Conservation (phyloP, 2,888 invertebrate genomes). For the Mayetiola destructor region DNA sequence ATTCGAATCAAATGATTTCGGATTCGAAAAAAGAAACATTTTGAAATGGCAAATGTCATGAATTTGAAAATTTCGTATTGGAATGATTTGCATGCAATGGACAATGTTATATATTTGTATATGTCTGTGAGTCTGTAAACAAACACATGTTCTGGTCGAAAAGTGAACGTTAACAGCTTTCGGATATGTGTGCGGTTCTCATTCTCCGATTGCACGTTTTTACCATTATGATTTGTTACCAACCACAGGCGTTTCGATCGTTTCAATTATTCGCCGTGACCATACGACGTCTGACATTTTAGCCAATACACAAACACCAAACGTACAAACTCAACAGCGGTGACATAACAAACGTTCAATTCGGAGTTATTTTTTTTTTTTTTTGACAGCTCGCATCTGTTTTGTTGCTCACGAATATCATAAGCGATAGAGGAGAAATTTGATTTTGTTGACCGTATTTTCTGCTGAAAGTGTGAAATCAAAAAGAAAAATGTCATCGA, state of each 20-base stretch:
- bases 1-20: not conserved
- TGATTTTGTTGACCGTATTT: not conserved
- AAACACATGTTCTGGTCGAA: not conserved
- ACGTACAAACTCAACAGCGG: too few relatives aligned
- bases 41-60: too few relatives aligned
- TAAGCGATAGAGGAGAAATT: not conserved
- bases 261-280: too few relatives aligned
- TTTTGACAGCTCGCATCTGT: not conserved
- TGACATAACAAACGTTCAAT: slow-evolving; percentile 1
- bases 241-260: too few relatives aligned
- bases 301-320: too few relatives aligned
- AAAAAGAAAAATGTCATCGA: not conserved
- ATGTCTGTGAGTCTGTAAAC: not conserved
- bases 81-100: not conserved
- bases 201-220: not conserved
- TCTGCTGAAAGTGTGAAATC: not conserved
- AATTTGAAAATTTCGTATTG: too few relatives aligned
- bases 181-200: not conserved
- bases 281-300: too few relatives aligned
- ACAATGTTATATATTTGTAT: not conserved
- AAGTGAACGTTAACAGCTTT: not conserved
- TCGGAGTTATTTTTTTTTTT: not conserved
- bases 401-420: not conserved
- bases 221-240: too few relatives aligned
- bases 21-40: too few relatives aligned